A percentile compares a stretch with the other conserved stretches of the same genome.
Conservation (phyloP, 2,797 vertebrate genomes). For the Squalus acanthias region DNA sequence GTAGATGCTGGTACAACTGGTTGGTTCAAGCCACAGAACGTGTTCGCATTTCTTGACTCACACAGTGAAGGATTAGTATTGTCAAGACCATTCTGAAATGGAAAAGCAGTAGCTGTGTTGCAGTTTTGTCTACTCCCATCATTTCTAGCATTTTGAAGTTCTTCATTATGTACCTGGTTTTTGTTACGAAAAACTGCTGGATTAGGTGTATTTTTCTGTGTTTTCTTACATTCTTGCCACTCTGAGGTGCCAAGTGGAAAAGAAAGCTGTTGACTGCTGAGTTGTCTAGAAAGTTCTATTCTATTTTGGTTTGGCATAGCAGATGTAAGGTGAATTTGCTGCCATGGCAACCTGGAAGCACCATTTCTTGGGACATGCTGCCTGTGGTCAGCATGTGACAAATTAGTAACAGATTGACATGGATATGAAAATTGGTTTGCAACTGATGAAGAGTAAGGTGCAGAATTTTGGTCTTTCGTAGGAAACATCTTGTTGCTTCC, state of each 20-base stretch:
- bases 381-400: constrained; percentile 65
- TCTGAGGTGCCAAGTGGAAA: constrained; percentile 69
- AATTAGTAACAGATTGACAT: constrained; percentile 53
- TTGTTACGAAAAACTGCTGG: constrained; percentile 57
- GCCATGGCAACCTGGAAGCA: constrained; percentile 68
- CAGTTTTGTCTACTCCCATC: constrained; percentile 61
- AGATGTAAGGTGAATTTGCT: constrained; percentile 66
- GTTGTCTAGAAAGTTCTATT: constrained; percentile 70
- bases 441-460: constrained; percentile 63
- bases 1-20: constrained; percentile 59
- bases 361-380: constrained; percentile 66
- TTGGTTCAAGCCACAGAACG: constrained; percentile 74
- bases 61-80: constrained; percentile 60
- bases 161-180: constrained; percentile 56
- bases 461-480: constrained; percentile 64
- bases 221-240: constrained; percentile 72
- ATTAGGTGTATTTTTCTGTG: constrained; percentile 57
- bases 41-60: constrained; percentile 68
- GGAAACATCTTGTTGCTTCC: constrained; percentile 67
- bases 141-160: constrained; percentile 60
- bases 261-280: constrained; percentile 70
- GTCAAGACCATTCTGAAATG: constrained; percentile 62
- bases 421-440: constrained; percentile 70
- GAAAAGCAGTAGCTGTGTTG: constrained; percentile 55
- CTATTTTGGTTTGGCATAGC: constrained; percentile 62